A percentile compares a stretch with the other conserved stretches of the same genome.
These are phyloP conservation scores for Mellilla xanthometata DNA, from an alignment of 2,888 invertebrate genomes.

Conservation along the genomic window DNA sequence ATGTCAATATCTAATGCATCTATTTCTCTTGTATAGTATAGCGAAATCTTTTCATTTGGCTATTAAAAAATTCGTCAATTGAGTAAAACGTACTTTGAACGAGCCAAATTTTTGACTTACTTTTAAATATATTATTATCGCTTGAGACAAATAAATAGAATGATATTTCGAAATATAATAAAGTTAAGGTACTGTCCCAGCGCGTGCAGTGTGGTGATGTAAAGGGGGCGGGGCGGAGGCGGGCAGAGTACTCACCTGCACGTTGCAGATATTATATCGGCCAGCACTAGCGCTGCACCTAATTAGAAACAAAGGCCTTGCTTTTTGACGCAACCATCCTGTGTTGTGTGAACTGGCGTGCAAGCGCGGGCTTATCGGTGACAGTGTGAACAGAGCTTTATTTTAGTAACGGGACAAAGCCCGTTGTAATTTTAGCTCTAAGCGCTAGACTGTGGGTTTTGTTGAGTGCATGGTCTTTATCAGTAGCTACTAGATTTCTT, in stretches of 20 bases:
- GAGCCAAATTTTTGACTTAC: too few species aligned
- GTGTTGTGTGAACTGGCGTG: constrained; percentile 9
- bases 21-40: too few species aligned
- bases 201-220: not conserved
- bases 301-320: constrained; percentile 25
- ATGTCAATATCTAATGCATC: too few species aligned
- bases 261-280: constrained; percentile 47
- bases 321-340: constrained; percentile 18
- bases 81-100: too few species aligned
- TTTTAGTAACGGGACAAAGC: not conserved
- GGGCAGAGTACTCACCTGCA: constrained; percentile 55
- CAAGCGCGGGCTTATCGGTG: not conserved
- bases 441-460: too few species aligned
- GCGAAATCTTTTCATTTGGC: too few species aligned
- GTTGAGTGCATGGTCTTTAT: not conserved
- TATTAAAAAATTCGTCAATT: too few species aligned
- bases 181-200: not conserved
- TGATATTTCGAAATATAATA: too few species aligned
- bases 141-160: too few species aligned
- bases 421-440: too few species aligned
- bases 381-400: not conserved
- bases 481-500: too few species aligned
- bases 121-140: too few species aligned
- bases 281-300: constrained; percentile 34
- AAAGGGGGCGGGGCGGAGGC: constrained; percentile 21